Conservation (phyloP, 2,797 vertebrate species). For the Muscicapa comitata region DNA sequence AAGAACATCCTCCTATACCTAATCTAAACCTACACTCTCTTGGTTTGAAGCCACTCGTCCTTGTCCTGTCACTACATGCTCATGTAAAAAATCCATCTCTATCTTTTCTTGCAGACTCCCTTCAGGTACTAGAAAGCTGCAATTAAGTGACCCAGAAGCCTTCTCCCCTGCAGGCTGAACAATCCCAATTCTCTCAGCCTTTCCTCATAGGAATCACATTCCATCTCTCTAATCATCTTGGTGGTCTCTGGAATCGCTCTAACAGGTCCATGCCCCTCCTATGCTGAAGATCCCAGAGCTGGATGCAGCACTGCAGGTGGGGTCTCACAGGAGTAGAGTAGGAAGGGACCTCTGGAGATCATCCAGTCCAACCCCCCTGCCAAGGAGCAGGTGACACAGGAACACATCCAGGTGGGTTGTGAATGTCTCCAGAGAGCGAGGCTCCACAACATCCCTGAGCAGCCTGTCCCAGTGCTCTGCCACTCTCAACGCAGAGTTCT, state of each 20-base stretch:
- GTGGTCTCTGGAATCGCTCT: not conserved
- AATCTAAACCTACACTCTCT: not conserved
- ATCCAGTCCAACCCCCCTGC: not conserved
- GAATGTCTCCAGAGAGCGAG: not conserved
- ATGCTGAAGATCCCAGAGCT: not conserved
- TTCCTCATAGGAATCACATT: not conserved
- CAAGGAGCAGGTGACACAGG: not conserved
- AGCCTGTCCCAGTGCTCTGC: not conserved
- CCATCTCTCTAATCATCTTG: not conserved
- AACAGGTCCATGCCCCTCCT: not conserved
- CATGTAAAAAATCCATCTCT: not conserved
- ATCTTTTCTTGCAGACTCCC: not conserved
- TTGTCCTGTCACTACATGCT: not conserved
- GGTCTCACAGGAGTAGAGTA: accelerated
- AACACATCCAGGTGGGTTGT: not conserved
- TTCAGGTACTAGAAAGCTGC: not conserved
- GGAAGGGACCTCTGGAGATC: not conserved
- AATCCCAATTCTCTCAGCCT: not conserved
- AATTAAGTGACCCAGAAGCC: not conserved
- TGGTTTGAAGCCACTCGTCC: not conserved
- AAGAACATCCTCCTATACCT: not conserved
- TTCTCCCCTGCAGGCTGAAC: not conserved
- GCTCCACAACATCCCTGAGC: too few relatives aligned
- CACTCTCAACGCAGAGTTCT: not conserved
- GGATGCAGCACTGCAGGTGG: not conserved